These are phyloP conservation scores for Hylomyscus alleni DNA, from an alignment of 2,797 vertebrate species.

Conservation along the genomic window DNA sequence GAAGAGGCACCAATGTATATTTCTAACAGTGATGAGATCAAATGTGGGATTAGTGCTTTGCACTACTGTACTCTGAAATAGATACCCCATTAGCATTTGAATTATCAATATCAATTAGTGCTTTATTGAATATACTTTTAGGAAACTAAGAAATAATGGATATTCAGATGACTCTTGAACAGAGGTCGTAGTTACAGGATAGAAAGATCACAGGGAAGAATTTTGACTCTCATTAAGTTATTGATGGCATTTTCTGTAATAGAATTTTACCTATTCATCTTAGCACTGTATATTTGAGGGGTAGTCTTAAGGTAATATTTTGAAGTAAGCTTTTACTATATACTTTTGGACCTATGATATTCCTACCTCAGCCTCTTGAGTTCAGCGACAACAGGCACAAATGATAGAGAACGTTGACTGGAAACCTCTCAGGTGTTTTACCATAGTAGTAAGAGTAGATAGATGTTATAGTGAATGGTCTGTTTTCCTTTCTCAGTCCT, in stretches of 20 bases:
- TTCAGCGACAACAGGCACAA: not conserved
- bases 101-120: not conserved
- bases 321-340: not conserved
- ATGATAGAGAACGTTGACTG: constrained; percentile 14
- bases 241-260: not conserved
- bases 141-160: not conserved
- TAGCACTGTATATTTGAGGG: constrained; percentile 44
- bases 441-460: constrained; percentile 5
- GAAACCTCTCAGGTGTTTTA: constrained; percentile 13
- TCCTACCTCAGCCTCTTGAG: not conserved
- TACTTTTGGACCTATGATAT: not conserved
- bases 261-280: constrained; percentile 47
- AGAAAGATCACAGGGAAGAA: not conserved
- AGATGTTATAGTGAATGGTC: not conserved
- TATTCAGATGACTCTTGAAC: not conserved
- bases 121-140: not conserved
- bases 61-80: not conserved
- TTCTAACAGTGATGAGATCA: not conserved
- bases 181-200: not conserved
- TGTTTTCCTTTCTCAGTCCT: not conserved
- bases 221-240: not conserved
- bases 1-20: not conserved
- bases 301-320: not conserved
- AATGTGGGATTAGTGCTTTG: not conserved
- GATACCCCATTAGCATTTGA: not conserved